A percentile compares a stretch with the other conserved stretches of the same genome.
These are phyloP conservation scores for Xanthia togata DNA, from an alignment of 2,888 invertebrate species.

Conservation along the genomic window DNA sequence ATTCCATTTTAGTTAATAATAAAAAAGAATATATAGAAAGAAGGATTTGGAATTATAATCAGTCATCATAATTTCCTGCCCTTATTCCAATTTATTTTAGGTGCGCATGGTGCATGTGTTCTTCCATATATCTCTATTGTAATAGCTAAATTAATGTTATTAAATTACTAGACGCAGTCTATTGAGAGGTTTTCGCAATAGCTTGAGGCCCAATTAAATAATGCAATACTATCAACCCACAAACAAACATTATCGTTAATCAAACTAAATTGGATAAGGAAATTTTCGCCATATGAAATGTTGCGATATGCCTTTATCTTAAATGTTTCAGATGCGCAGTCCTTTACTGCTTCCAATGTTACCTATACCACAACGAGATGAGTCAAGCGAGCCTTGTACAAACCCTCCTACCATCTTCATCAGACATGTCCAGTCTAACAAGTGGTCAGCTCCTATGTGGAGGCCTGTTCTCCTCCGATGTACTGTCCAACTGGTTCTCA, in stretches of 20 bases:
- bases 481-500: constrained; percentile 98
- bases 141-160: neutral
- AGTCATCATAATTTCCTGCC: neutral
- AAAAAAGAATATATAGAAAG: neutral
- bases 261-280: neutral
- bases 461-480: constrained; percentile 96
- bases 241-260: neutral
- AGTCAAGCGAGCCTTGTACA: constrained; percentile 97
- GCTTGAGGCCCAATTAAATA: neutral
- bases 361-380: constrained; percentile 97
- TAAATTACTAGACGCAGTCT: neutral
- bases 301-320: neutral
- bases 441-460: constrained; percentile 98
- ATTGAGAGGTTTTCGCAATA: neutral
- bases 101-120: neutral
- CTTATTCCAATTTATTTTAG: neutral
- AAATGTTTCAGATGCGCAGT: constrained; percentile 94
- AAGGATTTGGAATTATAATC: neutral
- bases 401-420: constrained; percentile 96
- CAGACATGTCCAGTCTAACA: constrained; percentile 93
- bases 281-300: neutral
- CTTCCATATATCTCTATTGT: neutral
- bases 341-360: constrained; percentile 99
- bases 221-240: neutral
- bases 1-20: neutral